A percentile compares a stretch with the other conserved stretches of the same genome.
phyloP scores from a whole-genome alignment of 2,888 invertebrate genomes.

The Empis livida region DNA sequence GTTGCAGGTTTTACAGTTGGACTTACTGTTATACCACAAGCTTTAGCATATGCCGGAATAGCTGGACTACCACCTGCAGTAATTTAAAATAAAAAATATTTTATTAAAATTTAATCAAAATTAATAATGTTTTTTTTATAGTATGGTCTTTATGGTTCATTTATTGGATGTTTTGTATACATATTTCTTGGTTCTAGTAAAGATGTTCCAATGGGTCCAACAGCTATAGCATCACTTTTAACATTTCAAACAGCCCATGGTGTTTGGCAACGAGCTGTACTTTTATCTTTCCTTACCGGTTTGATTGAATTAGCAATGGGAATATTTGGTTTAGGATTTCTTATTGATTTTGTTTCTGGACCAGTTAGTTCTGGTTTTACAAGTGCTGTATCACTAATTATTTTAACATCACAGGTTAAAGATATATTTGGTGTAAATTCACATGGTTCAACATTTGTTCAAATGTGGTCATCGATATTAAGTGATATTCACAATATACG shows the following conservation, averaged over 20 bases:
- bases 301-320: slow-evolving; percentile 70
- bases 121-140: slow-evolving; percentile 30
- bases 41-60: slow-evolving; percentile 67
- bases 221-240: slow-evolving; percentile 79
- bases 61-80: slow-evolving; percentile 63
- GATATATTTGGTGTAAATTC: slow-evolving; percentile 64
- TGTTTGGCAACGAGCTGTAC: slow-evolving; percentile 49
- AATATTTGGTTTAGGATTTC: slow-evolving; percentile 67
- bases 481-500: slow-evolving; percentile 52
- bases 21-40: slow-evolving; percentile 53
- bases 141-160: slow-evolving; percentile 87
- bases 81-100: slow-evolving; percentile 8
- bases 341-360: slow-evolving; percentile 81
- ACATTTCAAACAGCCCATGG: slow-evolving; percentile 67
- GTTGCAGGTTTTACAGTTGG: slow-evolving; percentile 89
- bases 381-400: slow-evolving; percentile 79
- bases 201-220: slow-evolving; percentile 87
- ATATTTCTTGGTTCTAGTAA: slow-evolving; percentile 81
- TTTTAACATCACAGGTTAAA: slow-evolving; percentile 76
- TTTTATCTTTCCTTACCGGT: slow-evolving; percentile 64
- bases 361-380: slow-evolving; percentile 84
- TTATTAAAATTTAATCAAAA: neutral
- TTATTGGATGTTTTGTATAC: slow-evolving; percentile 82
- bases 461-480: slow-evolving; percentile 65
- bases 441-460: slow-evolving; percentile 63